Percentiles rank a stretch among this genome's conserved stretches.
Conservation (phyloP, 2,888 invertebrate genomes). For the Sphaeridia pumilis region DNA sequence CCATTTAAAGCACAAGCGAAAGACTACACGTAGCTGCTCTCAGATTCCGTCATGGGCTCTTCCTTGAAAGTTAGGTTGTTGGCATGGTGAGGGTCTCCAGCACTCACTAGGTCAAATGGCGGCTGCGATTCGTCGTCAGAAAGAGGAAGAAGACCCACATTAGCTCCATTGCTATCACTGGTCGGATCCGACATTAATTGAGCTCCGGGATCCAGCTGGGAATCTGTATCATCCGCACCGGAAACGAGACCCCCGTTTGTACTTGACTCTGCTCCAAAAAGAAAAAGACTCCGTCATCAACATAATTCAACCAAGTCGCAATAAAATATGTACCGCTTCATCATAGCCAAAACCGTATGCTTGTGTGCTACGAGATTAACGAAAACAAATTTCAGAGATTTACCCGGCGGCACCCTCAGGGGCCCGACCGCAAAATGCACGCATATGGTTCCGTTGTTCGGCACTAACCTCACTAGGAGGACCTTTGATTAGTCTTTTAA, state of each 20-base stretch:
- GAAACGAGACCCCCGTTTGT: slow-evolving; percentile 39
- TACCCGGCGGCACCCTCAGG: no score
- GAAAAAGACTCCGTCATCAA: slow-evolving; percentile 3
- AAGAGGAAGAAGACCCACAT: slow-evolving; percentile 30
- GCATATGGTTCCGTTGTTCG: no score
- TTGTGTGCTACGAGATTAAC: no score
- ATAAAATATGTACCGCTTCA: no score
- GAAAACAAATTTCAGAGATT: no score
- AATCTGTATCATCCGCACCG: slow-evolving; percentile 23
- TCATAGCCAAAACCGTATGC: no score
- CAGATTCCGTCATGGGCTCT: slow-evolving; percentile 29
- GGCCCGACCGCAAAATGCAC: no score
- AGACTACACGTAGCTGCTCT: slow-evolving; percentile 24
- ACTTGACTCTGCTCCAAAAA: slow-evolving; percentile 43
- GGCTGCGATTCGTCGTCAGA: slow-evolving; percentile 35
- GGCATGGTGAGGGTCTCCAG: slow-evolving; percentile 11
- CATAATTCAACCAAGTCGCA: background rate
- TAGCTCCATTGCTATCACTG: slow-evolving; percentile 9
- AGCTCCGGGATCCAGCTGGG: background rate
- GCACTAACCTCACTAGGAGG: no score
- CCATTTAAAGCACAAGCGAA: no score
- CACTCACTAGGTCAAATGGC: slow-evolving; percentile 24
- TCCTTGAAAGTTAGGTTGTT: slow-evolving; percentile 30
- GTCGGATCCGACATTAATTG: background rate
- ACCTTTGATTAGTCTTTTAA: no score